phyloP scores from a whole-genome alignment of 2,888 invertebrate genomes.

The Sycophila texana region DNA sequence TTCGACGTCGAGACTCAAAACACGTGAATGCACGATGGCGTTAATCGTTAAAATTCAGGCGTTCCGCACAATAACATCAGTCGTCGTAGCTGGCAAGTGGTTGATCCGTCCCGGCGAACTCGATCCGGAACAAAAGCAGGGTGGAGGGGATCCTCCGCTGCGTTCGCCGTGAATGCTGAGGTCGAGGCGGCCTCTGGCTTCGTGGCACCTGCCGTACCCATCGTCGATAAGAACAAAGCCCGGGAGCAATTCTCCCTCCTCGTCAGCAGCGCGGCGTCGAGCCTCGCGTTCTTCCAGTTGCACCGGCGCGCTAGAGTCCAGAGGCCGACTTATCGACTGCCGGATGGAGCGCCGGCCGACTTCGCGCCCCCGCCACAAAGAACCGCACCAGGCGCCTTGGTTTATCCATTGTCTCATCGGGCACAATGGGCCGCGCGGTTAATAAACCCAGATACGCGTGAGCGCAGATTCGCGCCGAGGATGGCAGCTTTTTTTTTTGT shows the following conservation, averaged over 20 bases:
- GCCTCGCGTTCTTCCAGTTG: neutral
- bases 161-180: neutral
- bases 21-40: too few relatives aligned
- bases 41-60: constrained; percentile 19
- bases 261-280: neutral
- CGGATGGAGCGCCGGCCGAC: constrained; percentile 27
- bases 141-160: neutral
- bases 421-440: constrained; percentile 35
- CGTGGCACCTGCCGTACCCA: constrained; percentile 37
- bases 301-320: neutral
- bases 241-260: neutral
- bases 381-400: neutral
- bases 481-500: neutral
- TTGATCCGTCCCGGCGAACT: too few relatives aligned
- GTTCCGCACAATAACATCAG: constrained; percentile 7
- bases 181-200: neutral
- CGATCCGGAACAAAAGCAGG: neutral
- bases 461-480: neutral
- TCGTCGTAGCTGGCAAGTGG: too few relatives aligned
- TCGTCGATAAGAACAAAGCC: constrained; percentile 48
- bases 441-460: constrained; percentile 26
- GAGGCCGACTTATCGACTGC: constrained; percentile 51
- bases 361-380: too few relatives aligned
- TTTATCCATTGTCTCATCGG: constrained; percentile 23
- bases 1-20: too few relatives aligned